These are phyloP conservation scores for Siniperca chuatsi DNA, from an alignment of 2,113 vertebrate genomes.

Conservation along the genomic window DNA sequence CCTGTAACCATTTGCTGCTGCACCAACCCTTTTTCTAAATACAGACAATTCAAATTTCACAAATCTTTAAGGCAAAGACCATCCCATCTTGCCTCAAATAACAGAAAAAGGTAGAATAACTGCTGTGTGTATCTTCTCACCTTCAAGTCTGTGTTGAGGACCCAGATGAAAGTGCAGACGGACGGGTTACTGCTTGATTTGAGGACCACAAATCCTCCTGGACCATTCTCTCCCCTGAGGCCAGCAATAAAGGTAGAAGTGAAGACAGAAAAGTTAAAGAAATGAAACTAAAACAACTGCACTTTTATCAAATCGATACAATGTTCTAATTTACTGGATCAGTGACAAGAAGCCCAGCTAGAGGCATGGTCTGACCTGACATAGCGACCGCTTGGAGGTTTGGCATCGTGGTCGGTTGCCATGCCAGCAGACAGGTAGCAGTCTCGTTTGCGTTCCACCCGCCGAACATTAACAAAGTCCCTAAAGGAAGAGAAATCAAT, in stretches of 20 bases:
- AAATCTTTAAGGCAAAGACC: neutral
- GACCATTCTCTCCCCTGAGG: slow-evolving; percentile 94
- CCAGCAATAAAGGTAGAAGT: neutral
- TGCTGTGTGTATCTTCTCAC: slow-evolving; percentile 74
- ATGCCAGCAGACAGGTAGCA: slow-evolving; percentile 94
- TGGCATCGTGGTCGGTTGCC: slow-evolving; percentile 88
- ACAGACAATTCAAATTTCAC: neutral
- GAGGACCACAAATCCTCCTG: slow-evolving; percentile 94
- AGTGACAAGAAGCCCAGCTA: neutral
- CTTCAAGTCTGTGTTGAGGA: slow-evolving; percentile 98
- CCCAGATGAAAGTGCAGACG: slow-evolving; percentile 96
- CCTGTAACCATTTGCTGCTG: neutral
- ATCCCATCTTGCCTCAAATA: neutral
- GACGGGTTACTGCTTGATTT: slow-evolving; percentile 91
- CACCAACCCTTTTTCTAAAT: neutral
- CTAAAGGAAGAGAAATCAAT: slow-evolving; percentile 74
- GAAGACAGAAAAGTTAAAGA: neutral
- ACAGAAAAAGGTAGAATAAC: neutral
- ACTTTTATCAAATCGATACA: slow-evolving; percentile 2
- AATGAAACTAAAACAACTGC: neutral
- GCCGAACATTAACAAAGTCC: slow-evolving; percentile 96
- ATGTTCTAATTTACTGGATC: neutral
- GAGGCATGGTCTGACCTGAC: slow-evolving; percentile 87
- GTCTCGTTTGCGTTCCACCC: slow-evolving; percentile 93
- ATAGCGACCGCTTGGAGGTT: slow-evolving; percentile 88